Conservation (phyloP, 2,113 vertebrate genomes). For the Holacanthus passer region DNA sequence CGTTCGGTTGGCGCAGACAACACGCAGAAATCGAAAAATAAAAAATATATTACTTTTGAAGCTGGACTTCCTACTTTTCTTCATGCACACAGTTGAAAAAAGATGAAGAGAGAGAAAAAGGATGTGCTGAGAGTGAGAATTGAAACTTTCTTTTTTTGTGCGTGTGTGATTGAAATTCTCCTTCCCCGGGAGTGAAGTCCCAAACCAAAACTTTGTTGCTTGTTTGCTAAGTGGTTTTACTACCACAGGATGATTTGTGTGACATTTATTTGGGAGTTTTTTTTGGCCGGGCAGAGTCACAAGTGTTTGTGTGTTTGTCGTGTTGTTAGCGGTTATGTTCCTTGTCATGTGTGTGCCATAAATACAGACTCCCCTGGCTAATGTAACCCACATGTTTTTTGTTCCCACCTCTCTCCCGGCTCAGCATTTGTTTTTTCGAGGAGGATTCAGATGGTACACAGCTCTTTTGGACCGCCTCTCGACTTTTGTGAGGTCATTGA, state of each 20-base stretch:
- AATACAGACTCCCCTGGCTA: constrained; percentile 78
- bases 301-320: constrained; percentile 80
- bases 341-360: constrained; percentile 81
- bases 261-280: constrained; percentile 72
- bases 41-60: constrained; percentile 37
- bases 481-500: constrained; percentile 73
- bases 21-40: constrained; percentile 42
- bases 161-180: constrained; percentile 23
- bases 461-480: constrained; percentile 54
- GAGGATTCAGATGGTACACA: constrained; percentile 68
- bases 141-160: constrained; percentile 14
- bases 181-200: background rate
- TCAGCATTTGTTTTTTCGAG: constrained; percentile 57
- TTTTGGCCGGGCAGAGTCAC: constrained; percentile 52
- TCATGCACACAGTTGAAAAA: background rate
- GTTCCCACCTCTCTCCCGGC: constrained; percentile 59
- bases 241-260: constrained; percentile 72
- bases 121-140: constrained; percentile 14
- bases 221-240: constrained; percentile 49
- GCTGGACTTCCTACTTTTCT: constrained; percentile 22
- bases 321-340: constrained; percentile 80
- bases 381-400: constrained; percentile 79
- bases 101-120: background rate
- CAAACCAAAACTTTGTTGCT: constrained; percentile 52
- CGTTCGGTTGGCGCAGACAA: constrained; percentile 27